Base-by-base conservation (phyloP, 2,888 invertebrate species). In the Halocaridina rubra region DNA sequence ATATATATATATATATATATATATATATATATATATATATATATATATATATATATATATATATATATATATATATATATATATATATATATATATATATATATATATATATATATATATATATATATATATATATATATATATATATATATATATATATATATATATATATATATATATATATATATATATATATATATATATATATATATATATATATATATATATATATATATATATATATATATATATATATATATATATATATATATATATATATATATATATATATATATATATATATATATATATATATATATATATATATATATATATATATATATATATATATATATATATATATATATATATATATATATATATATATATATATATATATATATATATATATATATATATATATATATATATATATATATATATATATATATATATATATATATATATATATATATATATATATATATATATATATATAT, bases 211-310 rank as follows among this genome's bases (percentile, higher is more conserved):
- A 27, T 2, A 19, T 19, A 4, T 33, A 72, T 72, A 67, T 67
- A 67, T 67, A 5, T 67, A 67, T 2, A 29, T 67, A 67, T 67
- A 67, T 67, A 67, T 67, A 5, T 67, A 5, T 67, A 5, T 5
- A 67, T 67, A 67, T 67, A 67, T 67, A 22, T 32, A 71, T 71
- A 32, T 71, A 71, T 71, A 71, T 32, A 32, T 71, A 32, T 69
- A 69, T 19, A 71, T 71, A 30, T 32, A 30, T 32, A 30, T 32
- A 30, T 32, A 27, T 32, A 30, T 71, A 30, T 32, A 30, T 32
- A 72, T 33, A 72, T 72, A 72, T 72, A 72, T 33, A 53, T 29
- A 72, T 72, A 53, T 53, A 53, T 53, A 53, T 53, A 53, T 53
- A 53, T 53, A 53, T 53, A 53, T 53, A 53, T 3, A 3, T 53